phyloP scores from a whole-genome alignment of 2,888 invertebrate genomes.

The Coleophora flavipennella region DNA sequence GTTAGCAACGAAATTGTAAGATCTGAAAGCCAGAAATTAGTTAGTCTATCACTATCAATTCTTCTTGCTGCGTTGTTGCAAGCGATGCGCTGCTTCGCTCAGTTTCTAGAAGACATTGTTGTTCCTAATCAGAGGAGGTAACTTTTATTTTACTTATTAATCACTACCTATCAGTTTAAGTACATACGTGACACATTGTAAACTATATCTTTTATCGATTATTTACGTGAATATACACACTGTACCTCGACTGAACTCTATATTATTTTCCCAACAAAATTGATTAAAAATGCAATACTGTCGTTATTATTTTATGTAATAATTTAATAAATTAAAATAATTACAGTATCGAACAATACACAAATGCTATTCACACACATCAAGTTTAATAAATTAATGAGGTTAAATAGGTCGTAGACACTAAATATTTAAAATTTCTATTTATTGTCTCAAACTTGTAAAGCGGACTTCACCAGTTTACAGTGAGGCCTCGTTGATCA shows the following conservation, averaged over 20 bases:
- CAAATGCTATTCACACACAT: conserved; percentile 67
- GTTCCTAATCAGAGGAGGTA: conserved; percentile 60
- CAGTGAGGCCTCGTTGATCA: conserved; percentile 82
- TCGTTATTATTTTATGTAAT: conserved; percentile 28
- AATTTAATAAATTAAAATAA: conserved; percentile 62
- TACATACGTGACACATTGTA: no score
- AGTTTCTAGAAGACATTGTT: conserved; percentile 73
- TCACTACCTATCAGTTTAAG: not conserved
- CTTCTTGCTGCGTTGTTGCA: conserved; percentile 74
- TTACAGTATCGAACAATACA: conserved; percentile 53
- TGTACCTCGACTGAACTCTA: no score
- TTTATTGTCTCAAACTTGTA: conserved; percentile 54
- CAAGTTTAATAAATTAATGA: conserved; percentile 64
- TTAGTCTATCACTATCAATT: conserved; percentile 74
- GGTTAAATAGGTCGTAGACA: conserved; percentile 64
- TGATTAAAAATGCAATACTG: conserved; percentile 2
- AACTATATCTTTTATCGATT: no score
- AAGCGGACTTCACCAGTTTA: conserved; percentile 44
- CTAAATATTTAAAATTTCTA: conserved; percentile 41
- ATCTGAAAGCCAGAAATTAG: conserved; percentile 64
- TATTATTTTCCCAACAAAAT: not conserved
- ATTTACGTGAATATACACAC: no score
- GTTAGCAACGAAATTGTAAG: conserved; percentile 59
- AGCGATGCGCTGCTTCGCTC: conserved; percentile 75
- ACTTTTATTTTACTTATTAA: conserved; percentile 5